These are phyloP conservation scores for Apodemia zela DNA, from an alignment of 2,888 invertebrate species.

Conservation along the genomic window DNA sequence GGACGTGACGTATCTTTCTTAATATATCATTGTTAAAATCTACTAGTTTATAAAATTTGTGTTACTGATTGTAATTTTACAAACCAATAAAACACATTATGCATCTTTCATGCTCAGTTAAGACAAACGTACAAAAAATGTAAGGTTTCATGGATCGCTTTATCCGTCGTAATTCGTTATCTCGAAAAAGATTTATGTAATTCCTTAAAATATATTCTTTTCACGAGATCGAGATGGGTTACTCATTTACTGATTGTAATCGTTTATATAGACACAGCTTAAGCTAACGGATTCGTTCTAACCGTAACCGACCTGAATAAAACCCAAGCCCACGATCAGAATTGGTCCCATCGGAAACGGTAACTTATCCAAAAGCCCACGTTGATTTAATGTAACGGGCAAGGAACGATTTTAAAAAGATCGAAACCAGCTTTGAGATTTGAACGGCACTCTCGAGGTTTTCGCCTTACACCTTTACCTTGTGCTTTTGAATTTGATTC, in stretches of 20 bases:
- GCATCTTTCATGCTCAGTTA: too few relatives aligned
- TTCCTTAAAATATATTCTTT: neutral
- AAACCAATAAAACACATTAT: too few relatives aligned
- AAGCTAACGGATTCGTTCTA: neutral
- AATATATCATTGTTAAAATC: too few relatives aligned
- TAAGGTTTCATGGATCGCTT: too few relatives aligned
- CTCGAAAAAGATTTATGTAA: too few relatives aligned
- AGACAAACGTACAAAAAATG: too few relatives aligned
- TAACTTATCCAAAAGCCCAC: constrained; percentile 57
- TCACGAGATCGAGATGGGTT: neutral
- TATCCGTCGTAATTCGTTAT: too few relatives aligned
- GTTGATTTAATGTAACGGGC: constrained; percentile 52
- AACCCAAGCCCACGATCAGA: constrained; percentile 47
- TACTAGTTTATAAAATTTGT: too few relatives aligned
- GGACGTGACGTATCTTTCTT: too few relatives aligned
- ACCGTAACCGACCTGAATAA: constrained; percentile 27
- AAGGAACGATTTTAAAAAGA: constrained; percentile 42
- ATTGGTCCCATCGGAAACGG: constrained; percentile 47
- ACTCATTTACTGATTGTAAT: constrained; percentile 1
- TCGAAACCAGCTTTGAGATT: constrained; percentile 28
- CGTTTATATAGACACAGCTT: neutral
- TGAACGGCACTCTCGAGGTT: constrained; percentile 38
- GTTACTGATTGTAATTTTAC: too few relatives aligned
- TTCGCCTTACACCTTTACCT: constrained; percentile 35
- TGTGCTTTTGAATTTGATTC: constrained; percentile 13